Evolutionary conservation across 2,888 invertebrate genomes (phyloP).

Genomic region (Malthinus flaveolus): DNA sequence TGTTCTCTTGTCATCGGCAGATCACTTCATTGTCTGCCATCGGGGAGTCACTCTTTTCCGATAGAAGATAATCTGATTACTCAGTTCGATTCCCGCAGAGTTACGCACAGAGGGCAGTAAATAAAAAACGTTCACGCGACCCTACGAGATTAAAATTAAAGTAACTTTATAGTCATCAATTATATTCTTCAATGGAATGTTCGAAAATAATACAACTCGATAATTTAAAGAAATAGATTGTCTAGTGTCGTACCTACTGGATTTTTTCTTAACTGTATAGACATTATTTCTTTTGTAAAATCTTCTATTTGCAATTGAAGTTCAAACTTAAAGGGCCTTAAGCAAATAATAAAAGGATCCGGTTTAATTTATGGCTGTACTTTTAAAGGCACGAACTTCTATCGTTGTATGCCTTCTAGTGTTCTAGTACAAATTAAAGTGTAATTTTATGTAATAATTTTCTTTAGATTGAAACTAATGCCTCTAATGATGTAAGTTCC

Average conservation of each 20-base stretch:
- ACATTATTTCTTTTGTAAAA: no score
- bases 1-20: slow-evolving; percentile 7
- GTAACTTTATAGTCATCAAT: slow-evolving; percentile 20
- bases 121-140: slow-evolving; percentile 21
- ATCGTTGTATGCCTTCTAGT: slow-evolving; percentile 5
- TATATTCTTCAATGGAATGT: slow-evolving; percentile 4
- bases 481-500: slow-evolving; percentile 8
- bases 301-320: no score
- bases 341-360: no score
- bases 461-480: slow-evolving; percentile 17
- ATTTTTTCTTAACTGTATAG: no score
- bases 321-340: no score
- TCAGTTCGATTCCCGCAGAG: slow-evolving; percentile 18
- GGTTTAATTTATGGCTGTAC: no score
- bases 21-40: slow-evolving; percentile 17
- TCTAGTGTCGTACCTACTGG: neutral
- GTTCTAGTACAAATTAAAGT: slow-evolving; percentile 4
- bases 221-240: slow-evolving; percentile 12
- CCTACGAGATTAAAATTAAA: slow-evolving; percentile 21
- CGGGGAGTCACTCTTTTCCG: slow-evolving; percentile 16
- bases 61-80: slow-evolving; percentile 21
- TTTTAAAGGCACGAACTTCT: neutral
- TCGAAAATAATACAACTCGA: slow-evolving; percentile 10
- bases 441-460: slow-evolving; percentile 18
- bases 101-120: slow-evolving; percentile 13